Base-by-base conservation (phyloP, 2,113 vertebrate genomes). In the Stictonetta naevosa region DNA sequence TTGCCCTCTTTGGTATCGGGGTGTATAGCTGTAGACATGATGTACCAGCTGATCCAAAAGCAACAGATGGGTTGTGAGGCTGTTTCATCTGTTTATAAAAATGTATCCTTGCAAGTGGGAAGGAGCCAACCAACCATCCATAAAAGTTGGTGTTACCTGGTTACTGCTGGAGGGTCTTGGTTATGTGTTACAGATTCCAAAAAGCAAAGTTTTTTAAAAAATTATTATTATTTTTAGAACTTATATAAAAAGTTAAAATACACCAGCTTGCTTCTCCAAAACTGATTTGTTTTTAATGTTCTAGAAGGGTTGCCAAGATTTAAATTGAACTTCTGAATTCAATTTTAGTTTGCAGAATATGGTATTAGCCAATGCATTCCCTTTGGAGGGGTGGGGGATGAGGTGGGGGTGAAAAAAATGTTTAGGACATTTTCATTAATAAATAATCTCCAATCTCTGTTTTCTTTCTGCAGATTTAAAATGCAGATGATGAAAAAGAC, bases 301-400 rank as follows among this genome's bases (percentile, higher is more conserved):
- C 71, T 86, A 96, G 96, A 92, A 96, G 68, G 9, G 3, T 94
- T 96, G 83, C 93, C 97, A 97, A 89, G 63, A 48, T 97, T 97
- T 97, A 97, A 97, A 97, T 78, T 88, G 86, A 93, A 95, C 44
- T 96, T 88, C 74, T 89, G 63, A 94, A 93, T 97, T 94, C 6
- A 3, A 92, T 95, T 95, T 88, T 76, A 31, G 55, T 92, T 86
- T 90, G 64, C 94, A 92, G 46, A 88, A 78, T 79, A 95, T 89
- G 50, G 63, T 91, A 91, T 90, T 95, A 94, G 34, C 50, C 44
- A 71, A 81, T 13, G 22, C 3, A 74, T 48, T 50, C 52, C 64
- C 34, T 29, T 20, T 40, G 36, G 8, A 19, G 36, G 11, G 28
- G 26, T 40, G 22, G 48, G 48, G 22, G 22, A 78, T 83, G 4